These are phyloP conservation scores for Holocentrus rufus DNA, from an alignment of 2,797 vertebrate genomes.

Conservation along the genomic window DNA sequence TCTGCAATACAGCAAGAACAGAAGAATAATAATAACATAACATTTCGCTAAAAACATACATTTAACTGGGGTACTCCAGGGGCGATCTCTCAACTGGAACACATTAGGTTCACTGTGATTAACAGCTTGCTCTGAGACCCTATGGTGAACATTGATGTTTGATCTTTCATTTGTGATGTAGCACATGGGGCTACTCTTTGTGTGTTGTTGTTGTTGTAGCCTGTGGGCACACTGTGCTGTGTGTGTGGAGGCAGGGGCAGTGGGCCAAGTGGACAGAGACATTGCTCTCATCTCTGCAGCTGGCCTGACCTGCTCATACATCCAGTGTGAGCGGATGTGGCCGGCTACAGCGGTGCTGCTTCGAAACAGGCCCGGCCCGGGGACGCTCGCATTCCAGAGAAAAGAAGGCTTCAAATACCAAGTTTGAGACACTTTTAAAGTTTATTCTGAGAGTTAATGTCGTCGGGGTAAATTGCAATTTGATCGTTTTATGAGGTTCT, in stretches of 20 bases:
- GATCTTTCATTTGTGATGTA: conserved; percentile 81
- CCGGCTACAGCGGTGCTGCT: conserved; percentile 37
- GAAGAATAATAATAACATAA: conserved; percentile 8
- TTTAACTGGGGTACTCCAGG: conserved; percentile 66
- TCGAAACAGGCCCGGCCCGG: too few species aligned
- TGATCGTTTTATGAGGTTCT: background rate
- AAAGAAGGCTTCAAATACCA: background rate
- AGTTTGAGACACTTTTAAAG: conserved; percentile 14
- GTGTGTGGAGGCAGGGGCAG: conserved; percentile 63
- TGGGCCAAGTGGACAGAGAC: conserved; percentile 77
- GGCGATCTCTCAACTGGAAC: conserved; percentile 74
- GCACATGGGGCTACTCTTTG: conserved; percentile 79
- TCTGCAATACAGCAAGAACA: conserved; percentile 33
- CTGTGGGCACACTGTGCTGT: conserved; percentile 73
- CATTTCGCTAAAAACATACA: conserved; percentile 62
- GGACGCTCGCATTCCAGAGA: conserved; percentile 5
- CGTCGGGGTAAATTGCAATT: conserved; percentile 1
- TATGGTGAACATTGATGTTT: conserved; percentile 77
- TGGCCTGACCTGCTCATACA: conserved; percentile 70
- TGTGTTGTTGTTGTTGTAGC: conserved; percentile 77
- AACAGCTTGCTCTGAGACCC: conserved; percentile 73
- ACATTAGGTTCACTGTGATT: conserved; percentile 77
- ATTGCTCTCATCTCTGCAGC: conserved; percentile 66
- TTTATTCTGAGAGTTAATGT: conserved; percentile 1
- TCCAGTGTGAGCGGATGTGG: conserved; percentile 57